A percentile compares a stretch with the other conserved stretches of the same genome.
Conservation (phyloP, 2,113 vertebrate genomes). For the Otolemur garnettii region DNA sequence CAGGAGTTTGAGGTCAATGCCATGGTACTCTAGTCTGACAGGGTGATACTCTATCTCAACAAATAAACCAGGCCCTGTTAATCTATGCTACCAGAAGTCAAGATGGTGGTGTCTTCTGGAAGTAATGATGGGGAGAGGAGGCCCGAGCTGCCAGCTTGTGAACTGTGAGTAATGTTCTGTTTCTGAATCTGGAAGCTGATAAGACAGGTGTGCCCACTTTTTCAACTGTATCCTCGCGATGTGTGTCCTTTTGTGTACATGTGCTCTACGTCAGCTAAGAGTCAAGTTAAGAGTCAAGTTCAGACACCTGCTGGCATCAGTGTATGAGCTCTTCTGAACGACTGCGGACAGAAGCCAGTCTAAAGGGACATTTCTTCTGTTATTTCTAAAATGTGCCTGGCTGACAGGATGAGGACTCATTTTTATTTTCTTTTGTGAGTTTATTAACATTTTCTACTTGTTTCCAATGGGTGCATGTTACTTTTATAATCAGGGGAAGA, state of each 20-base stretch:
- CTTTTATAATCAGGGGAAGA: neutral
- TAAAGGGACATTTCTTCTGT: neutral
- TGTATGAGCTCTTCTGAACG: neutral
- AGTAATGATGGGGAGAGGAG: neutral
- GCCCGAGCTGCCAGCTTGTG: neutral
- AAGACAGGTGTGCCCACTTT: neutral
- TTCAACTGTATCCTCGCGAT: neutral
- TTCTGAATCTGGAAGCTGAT: neutral
- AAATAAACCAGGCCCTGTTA: neutral
- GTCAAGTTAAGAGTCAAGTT: neutral
- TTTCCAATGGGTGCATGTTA: neutral
- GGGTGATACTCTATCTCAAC: too few species aligned
- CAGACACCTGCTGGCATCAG: neutral
- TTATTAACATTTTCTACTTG: neutral
- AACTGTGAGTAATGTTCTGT: neutral
- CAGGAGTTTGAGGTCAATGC: too few species aligned
- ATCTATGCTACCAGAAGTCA: neutral
- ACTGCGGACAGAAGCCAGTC: neutral
- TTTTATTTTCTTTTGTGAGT: constrained; percentile 36
- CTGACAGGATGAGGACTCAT: neutral
- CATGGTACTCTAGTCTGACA: too few species aligned
- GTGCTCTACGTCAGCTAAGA: neutral
- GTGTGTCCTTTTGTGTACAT: neutral
- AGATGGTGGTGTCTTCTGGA: neutral
- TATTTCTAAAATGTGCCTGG: neutral